These are phyloP conservation scores for Drosophila rellima DNA, from an alignment of 2,888 invertebrate species.

Conservation along the genomic window DNA sequence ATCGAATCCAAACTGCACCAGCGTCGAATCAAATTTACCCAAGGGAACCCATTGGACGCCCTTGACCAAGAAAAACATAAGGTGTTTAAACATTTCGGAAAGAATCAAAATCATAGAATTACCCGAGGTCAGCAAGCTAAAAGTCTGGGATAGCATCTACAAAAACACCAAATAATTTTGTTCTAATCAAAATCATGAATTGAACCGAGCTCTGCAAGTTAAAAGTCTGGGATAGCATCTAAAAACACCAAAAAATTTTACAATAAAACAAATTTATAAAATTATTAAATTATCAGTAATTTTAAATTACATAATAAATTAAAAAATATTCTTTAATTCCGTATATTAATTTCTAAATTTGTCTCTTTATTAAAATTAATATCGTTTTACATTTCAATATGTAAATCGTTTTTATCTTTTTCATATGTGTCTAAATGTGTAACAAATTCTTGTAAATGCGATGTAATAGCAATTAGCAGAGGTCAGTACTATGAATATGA, in stretches of 20 bases:
- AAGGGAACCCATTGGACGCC: constrained; percentile 57
- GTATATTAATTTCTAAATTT: no score
- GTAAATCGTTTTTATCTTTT: no score
- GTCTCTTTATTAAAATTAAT: no score
- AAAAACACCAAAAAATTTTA: constrained; percentile 26
- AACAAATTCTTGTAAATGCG: background rate
- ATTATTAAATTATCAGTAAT: constrained; percentile 26
- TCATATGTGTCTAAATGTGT: background rate
- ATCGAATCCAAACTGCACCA: constrained; percentile 80
- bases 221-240: constrained; percentile 79
- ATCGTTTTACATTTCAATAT: no score
- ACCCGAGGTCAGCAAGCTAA: constrained; percentile 80
- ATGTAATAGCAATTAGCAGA: background rate
- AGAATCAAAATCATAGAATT: constrained; percentile 72
- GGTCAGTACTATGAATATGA: background rate
- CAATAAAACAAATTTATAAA: background rate
- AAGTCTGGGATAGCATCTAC: constrained; percentile 80
- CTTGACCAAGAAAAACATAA: constrained; percentile 53
- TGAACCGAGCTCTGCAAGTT: constrained; percentile 82
- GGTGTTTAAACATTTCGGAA: constrained; percentile 80
- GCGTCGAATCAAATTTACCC: constrained; percentile 22
- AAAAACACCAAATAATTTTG: constrained; percentile 22
- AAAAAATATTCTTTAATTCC: background rate
- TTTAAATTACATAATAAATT: background rate
- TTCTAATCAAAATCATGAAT: constrained; percentile 72